phyloP scores from a whole-genome alignment of 1,140 invertebrate species.

The Drosophila ogumai region DNA sequence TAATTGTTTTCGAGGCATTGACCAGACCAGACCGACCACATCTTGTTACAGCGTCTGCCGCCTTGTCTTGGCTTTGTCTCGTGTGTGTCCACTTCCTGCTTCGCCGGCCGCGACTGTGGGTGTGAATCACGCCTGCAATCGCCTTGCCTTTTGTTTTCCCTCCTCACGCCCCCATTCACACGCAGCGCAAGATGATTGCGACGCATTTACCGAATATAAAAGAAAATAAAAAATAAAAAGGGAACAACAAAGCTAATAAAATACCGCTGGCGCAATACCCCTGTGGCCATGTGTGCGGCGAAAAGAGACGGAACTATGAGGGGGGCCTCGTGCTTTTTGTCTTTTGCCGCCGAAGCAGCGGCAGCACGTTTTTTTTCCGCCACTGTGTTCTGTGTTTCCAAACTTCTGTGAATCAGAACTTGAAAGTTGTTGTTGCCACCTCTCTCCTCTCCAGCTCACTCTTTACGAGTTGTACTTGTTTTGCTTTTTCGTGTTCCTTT shows the following conservation, averaged over 20 bases:
- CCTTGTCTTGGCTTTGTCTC: constrained; percentile 56
- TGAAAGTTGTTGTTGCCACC: constrained; percentile 28
- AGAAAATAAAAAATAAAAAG: constrained; percentile 42
- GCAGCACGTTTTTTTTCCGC: constrained; percentile 69
- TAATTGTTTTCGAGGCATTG: constrained; percentile 44
- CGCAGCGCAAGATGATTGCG: constrained; percentile 44
- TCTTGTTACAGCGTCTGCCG: constrained; percentile 36
- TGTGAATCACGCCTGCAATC: constrained; percentile 50
- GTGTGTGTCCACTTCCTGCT: constrained; percentile 59
- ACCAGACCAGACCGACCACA: constrained; percentile 53
- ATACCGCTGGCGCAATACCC: constrained; percentile 43
- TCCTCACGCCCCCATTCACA: constrained; percentile 16
- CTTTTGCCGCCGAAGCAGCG: constrained; percentile 32
- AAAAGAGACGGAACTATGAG: constrained; percentile 20
- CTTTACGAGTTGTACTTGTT: constrained; percentile 74
- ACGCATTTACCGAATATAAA: constrained; percentile 47
- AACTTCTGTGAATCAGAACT: constrained; percentile 66
- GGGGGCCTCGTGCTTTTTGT: constrained; percentile 51
- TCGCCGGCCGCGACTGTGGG: constrained; percentile 17
- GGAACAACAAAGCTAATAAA: constrained; percentile 23
- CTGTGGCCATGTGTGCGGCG: constrained; percentile 34
- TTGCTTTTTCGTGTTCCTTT: constrained; percentile 66
- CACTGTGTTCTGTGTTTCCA: constrained; percentile 20
- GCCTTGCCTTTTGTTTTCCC: constrained; percentile 46
- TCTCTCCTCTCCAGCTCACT: constrained; percentile 56